Evolutionary conservation across 2,113 vertebrate species (phyloP).

Genomic region (Stegastes partitus): DNA sequence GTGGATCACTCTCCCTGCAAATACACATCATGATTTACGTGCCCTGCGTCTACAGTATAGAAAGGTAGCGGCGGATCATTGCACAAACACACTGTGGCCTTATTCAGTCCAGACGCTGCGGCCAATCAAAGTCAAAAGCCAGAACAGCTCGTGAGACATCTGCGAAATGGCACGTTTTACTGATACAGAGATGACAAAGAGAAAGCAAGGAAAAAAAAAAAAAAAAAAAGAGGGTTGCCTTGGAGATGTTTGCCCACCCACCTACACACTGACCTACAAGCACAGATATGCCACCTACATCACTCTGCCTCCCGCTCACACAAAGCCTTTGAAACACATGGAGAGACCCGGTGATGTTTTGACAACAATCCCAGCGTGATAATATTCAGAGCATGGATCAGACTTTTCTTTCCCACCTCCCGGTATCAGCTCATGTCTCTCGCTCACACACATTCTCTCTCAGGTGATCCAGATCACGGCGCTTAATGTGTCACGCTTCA

Average conservation of each 20-base stretch:
- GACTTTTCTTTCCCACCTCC: slow-evolving; percentile 28
- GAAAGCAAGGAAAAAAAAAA: background rate
- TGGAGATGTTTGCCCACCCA: slow-evolving; percentile 48
- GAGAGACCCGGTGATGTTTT: slow-evolving; percentile 53
- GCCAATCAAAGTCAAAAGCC: slow-evolving; percentile 34
- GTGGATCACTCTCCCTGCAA: background rate
- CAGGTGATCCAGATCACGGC: slow-evolving; percentile 61
- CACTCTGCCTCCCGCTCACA: background rate
- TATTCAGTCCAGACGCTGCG: slow-evolving; percentile 32
- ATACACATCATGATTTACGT: slow-evolving; percentile 32
- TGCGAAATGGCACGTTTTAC: slow-evolving; percentile 35
- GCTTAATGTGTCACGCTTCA: slow-evolving; percentile 57
- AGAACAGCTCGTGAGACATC: slow-evolving; percentile 25
- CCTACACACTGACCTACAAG: slow-evolving; percentile 46
- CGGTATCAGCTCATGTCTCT: slow-evolving; percentile 1
- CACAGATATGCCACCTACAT: slow-evolving; percentile 39
- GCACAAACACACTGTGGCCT: slow-evolving; percentile 17
- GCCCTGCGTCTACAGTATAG: background rate
- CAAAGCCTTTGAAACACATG: slow-evolving; percentile 33
- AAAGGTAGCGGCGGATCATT: slow-evolving; percentile 11
- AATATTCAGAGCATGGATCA: slow-evolving; percentile 45
- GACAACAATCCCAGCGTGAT: slow-evolving; percentile 62
- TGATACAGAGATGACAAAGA: slow-evolving; percentile 22
- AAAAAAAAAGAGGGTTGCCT: background rate
- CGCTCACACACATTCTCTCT: slow-evolving; percentile 16